Base-by-base conservation (phyloP, 2,888 invertebrate species). In the Ischnura elegans region DNA sequence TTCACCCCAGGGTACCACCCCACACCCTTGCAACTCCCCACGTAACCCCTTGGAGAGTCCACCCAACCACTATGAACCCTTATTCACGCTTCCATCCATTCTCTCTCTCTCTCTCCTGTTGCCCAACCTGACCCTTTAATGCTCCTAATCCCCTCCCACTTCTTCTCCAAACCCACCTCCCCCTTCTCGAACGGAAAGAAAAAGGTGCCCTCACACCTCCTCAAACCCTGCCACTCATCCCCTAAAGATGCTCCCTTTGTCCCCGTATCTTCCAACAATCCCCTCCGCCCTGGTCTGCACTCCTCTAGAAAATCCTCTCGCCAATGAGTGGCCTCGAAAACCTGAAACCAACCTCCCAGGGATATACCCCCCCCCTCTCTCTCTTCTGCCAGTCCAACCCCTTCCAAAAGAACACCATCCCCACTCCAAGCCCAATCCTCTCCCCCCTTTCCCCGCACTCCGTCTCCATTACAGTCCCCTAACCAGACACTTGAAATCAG, bases 261-360 rank as follows among this genome's bases (percentile, higher is more conserved):
- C 47, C 47, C 13, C 47, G 8, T 47, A 47, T 47, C 47, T 13
- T 47, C 47, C 47, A 8, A 47, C 47, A 5, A 8, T 19, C 8
- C 2, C 51, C 87, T 90, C 61, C 90, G 43, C 61, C 51, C 4
- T 90, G 90, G 90, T 90, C 61, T 90, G 90, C 90, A 61, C n/a
- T 61, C 61, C 61, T 61, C 61, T 61, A 90, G 61, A 61, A 90
- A 90, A 61, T 61, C 90, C 90, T 43, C 61, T 61, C 90, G 42
- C 42, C 42, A 43, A n/a, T n/a, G n/a, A n/a, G n/a, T n/a, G n/a
- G n/a, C n/a, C n/a, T n/a, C n/a, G n/a, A n/a, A n/a, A 61, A 55
- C 90, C 90, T 90, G 61, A 90, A 90, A 61, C 90, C 61, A 61
- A 90, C 61, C 90, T 61, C 61, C 90, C 90, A 21, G 61, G 61